These are phyloP conservation scores for Xiphophorus couchianus DNA, from an alignment of 2,113 vertebrate species.

Conservation along the genomic window DNA sequence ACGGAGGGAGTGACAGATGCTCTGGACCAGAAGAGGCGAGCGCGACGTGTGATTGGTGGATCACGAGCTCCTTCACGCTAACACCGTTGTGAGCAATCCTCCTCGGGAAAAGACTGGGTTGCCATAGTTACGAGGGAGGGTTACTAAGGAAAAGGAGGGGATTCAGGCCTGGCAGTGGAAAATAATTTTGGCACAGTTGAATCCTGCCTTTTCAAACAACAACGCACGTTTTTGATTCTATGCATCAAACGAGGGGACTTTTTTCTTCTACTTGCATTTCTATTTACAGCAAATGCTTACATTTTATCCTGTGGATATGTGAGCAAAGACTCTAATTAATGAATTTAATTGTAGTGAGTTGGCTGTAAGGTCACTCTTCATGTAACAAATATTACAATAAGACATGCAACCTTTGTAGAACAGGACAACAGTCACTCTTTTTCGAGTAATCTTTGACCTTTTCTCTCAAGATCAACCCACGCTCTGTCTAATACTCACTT, in stretches of 20 bases:
- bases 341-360: too few species aligned
- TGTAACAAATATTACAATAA: not conserved
- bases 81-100: constrained; percentile 33
- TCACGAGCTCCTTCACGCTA: constrained; percentile 40
- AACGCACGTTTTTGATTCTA: not conserved
- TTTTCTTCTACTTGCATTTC: not conserved
- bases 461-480: too few species aligned
- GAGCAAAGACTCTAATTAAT: not conserved
- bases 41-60: constrained; percentile 65
- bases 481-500: not conserved
- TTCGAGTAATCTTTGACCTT: not conserved
- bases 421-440: too few species aligned
- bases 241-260: not conserved
- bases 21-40: constrained; percentile 54
- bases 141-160: constrained; percentile 54
- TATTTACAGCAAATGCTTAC: not conserved
- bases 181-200: constrained; percentile 50
- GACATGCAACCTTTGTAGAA: not conserved
- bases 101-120: constrained; percentile 55
- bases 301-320: not conserved
- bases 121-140: constrained; percentile 67
- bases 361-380: not conserved
- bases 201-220: constrained; percentile 5
- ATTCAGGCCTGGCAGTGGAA: constrained; percentile 54
- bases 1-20: constrained; percentile 72